These are phyloP conservation scores for Tichodroma muraria DNA, from an alignment of 2,113 vertebrate species.

Conservation along the genomic window DNA sequence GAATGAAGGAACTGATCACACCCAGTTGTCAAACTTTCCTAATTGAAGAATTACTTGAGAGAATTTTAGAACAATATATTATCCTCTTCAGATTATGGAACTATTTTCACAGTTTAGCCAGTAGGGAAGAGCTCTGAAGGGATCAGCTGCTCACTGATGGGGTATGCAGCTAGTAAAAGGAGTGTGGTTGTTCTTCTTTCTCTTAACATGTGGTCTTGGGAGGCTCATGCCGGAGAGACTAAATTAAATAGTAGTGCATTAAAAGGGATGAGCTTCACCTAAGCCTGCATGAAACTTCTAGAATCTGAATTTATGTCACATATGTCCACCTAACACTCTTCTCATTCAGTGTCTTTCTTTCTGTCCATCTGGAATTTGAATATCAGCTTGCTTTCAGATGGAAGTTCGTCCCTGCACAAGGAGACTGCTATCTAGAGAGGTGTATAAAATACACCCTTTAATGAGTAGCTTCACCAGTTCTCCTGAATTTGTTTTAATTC, in stretches of 20 bases:
- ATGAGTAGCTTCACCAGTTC: background rate
- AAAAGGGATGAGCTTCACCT: background rate
- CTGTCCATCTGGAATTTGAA: background rate
- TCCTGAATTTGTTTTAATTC: background rate
- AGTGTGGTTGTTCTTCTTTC: background rate
- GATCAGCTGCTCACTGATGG: background rate
- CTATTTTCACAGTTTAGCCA: background rate
- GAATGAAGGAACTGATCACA: background rate
- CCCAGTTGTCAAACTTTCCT: background rate
- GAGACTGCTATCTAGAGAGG: background rate
- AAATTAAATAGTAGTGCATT: background rate
- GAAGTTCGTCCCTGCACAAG: background rate
- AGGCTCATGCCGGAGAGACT: background rate
- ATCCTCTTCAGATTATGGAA: background rate
- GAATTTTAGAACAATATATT: background rate
- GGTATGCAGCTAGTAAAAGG: rapidly evolving
- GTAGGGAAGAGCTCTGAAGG: background rate
- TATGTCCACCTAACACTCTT: background rate
- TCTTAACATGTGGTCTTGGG: background rate
- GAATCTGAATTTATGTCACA: background rate
- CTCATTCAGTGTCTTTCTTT: background rate
- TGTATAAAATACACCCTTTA: background rate
- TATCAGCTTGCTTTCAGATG: background rate
- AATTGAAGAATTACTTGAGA: background rate
- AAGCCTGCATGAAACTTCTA: background rate